Base-by-base conservation (phyloP, 2,888 invertebrate species). In the Ochlodes sylvanus region DNA sequence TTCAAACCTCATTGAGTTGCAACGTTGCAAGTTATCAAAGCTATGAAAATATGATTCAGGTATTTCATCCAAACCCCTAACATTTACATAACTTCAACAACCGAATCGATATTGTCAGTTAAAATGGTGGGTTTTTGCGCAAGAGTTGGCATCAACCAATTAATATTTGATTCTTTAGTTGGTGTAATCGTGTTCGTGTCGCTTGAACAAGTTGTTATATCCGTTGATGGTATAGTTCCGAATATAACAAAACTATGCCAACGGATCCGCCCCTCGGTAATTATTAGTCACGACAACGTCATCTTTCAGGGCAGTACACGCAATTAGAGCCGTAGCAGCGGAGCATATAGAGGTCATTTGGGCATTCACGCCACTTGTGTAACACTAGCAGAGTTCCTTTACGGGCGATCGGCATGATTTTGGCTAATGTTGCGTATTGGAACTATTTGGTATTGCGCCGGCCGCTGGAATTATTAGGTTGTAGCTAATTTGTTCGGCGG, bases 281-380 rank as follows among this genome's bases (percentile, higher is more conserved):
- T 67, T 67, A 61, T 67, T 27, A 67, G 60, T 67, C 66, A 67
- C 66, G 61, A 44, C 61, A 67, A 54, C 61, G 61, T 54, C 66
- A 61, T 61, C 66, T 67, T 58, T 61, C 54, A 61, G 66, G 54
- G 44, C 34, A n/a, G 42, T 32, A 19, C 21, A 32, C 27, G 52
- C 65, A 32, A 66, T 66, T 66, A 66, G 12, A n/a, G 58, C 27
- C 21, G 42, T 27, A 58, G 15, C 15, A 17, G 32, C 54, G 27
- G 42, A 61, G 54, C 34, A 55, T 54, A 42, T 54, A 67, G 44
- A 44, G 32, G 34, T 60, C 61, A 61, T 67, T 67, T 67, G 54
- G 32, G 66, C 66, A 27, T 67, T n/a, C 60, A 44, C 52, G 17
- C 12, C 41, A 21, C 60, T 55, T 52, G 60, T 61, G 42, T 67